These are phyloP conservation scores for Recurvirostra avosetta DNA, from an alignment of 2,113 vertebrate species.

Conservation along the genomic window DNA sequence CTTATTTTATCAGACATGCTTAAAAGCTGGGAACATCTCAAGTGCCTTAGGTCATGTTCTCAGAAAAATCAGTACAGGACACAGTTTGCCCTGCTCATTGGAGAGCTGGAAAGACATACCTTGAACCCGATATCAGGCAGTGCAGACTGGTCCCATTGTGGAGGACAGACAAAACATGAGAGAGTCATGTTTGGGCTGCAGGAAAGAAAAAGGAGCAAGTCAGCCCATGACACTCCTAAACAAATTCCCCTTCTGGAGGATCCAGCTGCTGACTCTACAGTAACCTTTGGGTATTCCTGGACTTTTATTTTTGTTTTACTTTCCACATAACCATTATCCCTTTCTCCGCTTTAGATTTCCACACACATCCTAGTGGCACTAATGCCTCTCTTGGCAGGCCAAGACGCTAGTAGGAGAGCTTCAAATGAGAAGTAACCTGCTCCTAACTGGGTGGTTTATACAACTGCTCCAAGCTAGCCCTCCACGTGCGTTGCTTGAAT, in stretches of 20 bases:
- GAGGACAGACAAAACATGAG: background rate
- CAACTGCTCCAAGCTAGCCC: background rate
- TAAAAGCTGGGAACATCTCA: background rate
- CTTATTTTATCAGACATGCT: background rate
- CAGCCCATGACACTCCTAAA: background rate
- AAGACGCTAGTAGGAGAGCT: background rate
- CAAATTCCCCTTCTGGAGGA: background rate
- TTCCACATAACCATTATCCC: background rate
- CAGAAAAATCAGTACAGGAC: background rate
- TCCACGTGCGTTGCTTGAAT: background rate
- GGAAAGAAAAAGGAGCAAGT: background rate
- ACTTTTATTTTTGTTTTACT: background rate
- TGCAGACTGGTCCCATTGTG: constrained; percentile 51
- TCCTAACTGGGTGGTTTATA: background rate
- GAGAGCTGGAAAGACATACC: constrained; percentile 7
- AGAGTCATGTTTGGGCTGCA: background rate
- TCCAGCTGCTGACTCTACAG: fast-evolving
- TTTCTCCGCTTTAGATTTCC: background rate
- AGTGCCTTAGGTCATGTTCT: background rate
- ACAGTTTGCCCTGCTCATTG: background rate
- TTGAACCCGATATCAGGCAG: constrained; percentile 45
- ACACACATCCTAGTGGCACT: background rate
- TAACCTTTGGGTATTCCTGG: background rate
- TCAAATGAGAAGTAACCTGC: background rate
- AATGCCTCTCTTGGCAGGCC: background rate